phyloP scores from a whole-genome alignment of 2,113 vertebrate species.

The Nanorana parkeri region DNA sequence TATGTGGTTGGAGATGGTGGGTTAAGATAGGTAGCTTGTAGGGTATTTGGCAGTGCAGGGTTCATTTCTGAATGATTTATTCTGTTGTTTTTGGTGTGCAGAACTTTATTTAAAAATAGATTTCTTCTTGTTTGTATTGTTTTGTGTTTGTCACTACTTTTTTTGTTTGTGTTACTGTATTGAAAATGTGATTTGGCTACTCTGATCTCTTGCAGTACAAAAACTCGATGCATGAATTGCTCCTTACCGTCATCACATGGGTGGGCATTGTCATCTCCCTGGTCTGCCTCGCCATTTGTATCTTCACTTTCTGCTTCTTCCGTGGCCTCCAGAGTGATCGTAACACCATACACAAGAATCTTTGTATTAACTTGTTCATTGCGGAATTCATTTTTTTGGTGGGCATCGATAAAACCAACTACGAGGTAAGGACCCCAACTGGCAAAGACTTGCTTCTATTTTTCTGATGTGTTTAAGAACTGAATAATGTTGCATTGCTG shows the following conservation, averaged over 20 bases:
- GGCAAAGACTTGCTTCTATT: neutral
- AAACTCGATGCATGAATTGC: slow-evolving; percentile 83
- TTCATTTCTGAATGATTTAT: no score
- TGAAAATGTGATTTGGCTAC: no score
- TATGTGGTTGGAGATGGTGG: no score
- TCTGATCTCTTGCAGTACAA: slow-evolving; percentile 75
- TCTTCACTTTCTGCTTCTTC: slow-evolving; percentile 99
- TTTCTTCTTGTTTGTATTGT: no score
- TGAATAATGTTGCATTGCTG: no score
- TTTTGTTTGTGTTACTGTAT: no score
- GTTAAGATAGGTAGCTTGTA: no score
- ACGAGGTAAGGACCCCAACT: slow-evolving; percentile 78
- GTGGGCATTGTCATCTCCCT: slow-evolving; percentile 96
- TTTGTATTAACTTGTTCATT: slow-evolving; percentile 98
- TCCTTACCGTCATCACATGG: slow-evolving; percentile 93
- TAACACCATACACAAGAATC: slow-evolving; percentile 99
- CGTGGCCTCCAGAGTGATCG: slow-evolving; percentile 96
- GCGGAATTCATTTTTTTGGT: slow-evolving; percentile 98
- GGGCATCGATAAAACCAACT: slow-evolving; percentile 94
- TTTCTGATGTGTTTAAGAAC: neutral
- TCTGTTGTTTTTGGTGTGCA: no score
- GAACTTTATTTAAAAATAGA: no score
- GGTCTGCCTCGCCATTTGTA: slow-evolving; percentile 94
- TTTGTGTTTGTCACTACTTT: no score
- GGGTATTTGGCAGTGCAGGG: no score